These are phyloP conservation scores for Caenorhabditis elegans DNA, from an alignment of 1,140 invertebrate species.

Conservation along the genomic window WBcel235 BX284604.4:12136001-12136500, in stretches of 20 bases:
- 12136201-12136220: conserved; percentile 96
- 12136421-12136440: conserved; percentile 97
- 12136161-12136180: background rate
- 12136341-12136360: background rate
- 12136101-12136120: conserved; percentile 21
- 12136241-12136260: conserved; percentile 74
- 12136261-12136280: conserved; percentile 99
- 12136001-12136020: too few species aligned
- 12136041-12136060: too few species aligned
- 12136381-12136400: conserved; percentile 85
- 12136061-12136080: background rate
- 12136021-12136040: too few species aligned
- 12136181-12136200: background rate
- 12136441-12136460: conserved; percentile 89
- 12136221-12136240: conserved; percentile 88
- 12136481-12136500: conserved; percentile 94
- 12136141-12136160: background rate
- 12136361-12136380: conserved; percentile 3
- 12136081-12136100: background rate
- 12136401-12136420: conserved; percentile 98
- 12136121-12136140: background rate
- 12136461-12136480: conserved; percentile 96
- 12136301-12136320: conserved; percentile 92
- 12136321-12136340: background rate
- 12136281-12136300: conserved; percentile 97